Base-by-base conservation (phyloP, 2,888 invertebrate species). In the Philereme transversata region DNA sequence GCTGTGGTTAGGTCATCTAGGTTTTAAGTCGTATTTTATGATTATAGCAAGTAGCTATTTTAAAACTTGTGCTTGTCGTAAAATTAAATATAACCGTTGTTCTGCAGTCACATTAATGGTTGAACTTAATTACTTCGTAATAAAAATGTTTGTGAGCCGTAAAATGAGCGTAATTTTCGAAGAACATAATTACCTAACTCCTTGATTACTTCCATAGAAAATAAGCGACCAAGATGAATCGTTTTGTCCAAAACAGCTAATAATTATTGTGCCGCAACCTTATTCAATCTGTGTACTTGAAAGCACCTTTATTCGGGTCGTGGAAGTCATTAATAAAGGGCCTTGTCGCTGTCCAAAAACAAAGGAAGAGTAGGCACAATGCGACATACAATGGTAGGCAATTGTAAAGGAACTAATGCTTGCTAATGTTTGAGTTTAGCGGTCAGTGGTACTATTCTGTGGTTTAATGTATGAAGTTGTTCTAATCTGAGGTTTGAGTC, bases 301-400 rank as follows among this genome's bases (percentile, higher is more conserved):
- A 59, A 67, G 62, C 60, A 64, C 64, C 61, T 60, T 60, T 58
- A 68, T 66, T 62, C 50, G 54, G 64, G 59, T 49, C 60, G 57
- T 40, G 45, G 40, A 40, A 57, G 58, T 69, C 69, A 67, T 69
- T 65, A 69, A 69, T 67, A 60, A 65, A 22, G 51, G 53, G 49
- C 52, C 58, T 52, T 62, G 63, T 64, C 56, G 56, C 69, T 64
- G 63, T 65, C 62, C 52, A 62, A 59, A 62, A 64, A 67, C 67
- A 69, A 69, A 61, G 54, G 55, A 22, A 41, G 44, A 49, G 50
- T 50, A 50, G 49, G 55, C 46, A 50, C 52, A 35, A 45, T 56
- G 50, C 44, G 61, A 48, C 55, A 49, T 59, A 66, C 63, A 61
- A 57, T 59, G 44, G 60, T 22, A 11, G 50, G 47, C 22, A 47